Conservation (phyloP, 2,797 vertebrate species). For the Gymnodraco acuticeps region DNA sequence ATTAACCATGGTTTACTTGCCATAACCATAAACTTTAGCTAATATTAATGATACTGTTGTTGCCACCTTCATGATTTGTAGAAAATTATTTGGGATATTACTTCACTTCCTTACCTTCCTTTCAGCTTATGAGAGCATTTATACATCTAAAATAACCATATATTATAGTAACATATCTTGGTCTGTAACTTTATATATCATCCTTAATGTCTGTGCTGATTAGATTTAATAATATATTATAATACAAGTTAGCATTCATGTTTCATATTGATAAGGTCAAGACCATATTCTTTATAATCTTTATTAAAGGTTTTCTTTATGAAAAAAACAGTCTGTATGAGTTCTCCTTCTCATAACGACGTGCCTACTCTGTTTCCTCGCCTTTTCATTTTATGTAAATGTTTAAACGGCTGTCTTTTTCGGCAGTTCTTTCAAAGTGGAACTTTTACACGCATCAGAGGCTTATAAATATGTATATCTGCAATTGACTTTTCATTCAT, state of each 20-base stretch:
- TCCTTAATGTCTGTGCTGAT: neutral
- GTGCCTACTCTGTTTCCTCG: neutral
- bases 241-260: too few relatives aligned
- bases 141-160: constrained; percentile 6
- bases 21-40: neutral
- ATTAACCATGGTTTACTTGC: neutral
- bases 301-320: neutral
- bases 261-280: too few relatives aligned
- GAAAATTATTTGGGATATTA: neutral
- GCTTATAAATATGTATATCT: constrained; percentile 48
- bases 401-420: constrained; percentile 39
- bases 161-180: too few relatives aligned
- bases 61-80: neutral
- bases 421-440: constrained; percentile 15
- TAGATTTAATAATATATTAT: neutral
- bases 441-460: constrained; percentile 41
- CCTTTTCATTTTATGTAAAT: constrained; percentile 34
- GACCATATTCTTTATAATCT: too few relatives aligned
- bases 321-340: constrained; percentile 5
- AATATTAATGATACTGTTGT: neutral
- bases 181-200: neutral
- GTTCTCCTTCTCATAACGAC: neutral
- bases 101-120: neutral
- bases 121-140: neutral
- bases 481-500: constrained; percentile 41